Conservation (phyloP, 2,797 vertebrate genomes). For the Ataeniobius toweri region DNA sequence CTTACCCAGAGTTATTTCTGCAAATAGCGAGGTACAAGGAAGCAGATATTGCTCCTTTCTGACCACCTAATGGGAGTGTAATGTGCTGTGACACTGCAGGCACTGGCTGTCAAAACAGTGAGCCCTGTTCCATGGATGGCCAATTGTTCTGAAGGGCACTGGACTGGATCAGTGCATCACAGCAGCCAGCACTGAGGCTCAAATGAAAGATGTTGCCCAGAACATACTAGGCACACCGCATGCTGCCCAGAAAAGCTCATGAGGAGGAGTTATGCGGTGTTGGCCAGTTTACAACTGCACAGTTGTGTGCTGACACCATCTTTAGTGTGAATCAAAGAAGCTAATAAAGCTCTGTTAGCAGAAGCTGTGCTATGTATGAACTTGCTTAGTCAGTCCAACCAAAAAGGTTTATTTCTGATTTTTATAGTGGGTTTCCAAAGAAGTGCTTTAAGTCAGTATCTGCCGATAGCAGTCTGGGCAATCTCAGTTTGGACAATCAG, state of each 20-base stretch:
- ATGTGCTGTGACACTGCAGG: constrained; percentile 73
- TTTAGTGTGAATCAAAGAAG: neutral
- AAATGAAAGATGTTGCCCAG: constrained; percentile 33
- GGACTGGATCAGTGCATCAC: constrained; percentile 69
- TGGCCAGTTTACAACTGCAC: constrained; percentile 21
- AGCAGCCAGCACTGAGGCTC: constrained; percentile 51
- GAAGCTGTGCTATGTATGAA: constrained; percentile 11
- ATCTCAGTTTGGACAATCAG: neutral
- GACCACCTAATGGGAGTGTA: constrained; percentile 69
- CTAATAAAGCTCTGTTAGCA: neutral
- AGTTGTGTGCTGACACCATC: constrained; percentile 1
- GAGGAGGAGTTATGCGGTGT: constrained; percentile 17
- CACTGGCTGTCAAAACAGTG: constrained; percentile 76
- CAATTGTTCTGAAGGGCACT: constrained; percentile 75
- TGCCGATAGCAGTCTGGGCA: neutral
- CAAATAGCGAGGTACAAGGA: constrained; percentile 43
- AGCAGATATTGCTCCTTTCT: constrained; percentile 61
- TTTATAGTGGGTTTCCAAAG: neutral
- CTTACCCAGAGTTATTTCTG: constrained; percentile 38
- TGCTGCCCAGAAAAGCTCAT: constrained; percentile 21
- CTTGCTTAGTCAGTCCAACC: constrained; percentile 20
- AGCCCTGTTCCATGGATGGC: constrained; percentile 53
- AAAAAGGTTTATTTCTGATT: neutral
- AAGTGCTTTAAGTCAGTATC: neutral
- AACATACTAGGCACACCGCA: constrained; percentile 30